phyloP scores from a whole-genome alignment of 2,113 vertebrate genomes.

The Dicentrarchus labrax region DNA sequence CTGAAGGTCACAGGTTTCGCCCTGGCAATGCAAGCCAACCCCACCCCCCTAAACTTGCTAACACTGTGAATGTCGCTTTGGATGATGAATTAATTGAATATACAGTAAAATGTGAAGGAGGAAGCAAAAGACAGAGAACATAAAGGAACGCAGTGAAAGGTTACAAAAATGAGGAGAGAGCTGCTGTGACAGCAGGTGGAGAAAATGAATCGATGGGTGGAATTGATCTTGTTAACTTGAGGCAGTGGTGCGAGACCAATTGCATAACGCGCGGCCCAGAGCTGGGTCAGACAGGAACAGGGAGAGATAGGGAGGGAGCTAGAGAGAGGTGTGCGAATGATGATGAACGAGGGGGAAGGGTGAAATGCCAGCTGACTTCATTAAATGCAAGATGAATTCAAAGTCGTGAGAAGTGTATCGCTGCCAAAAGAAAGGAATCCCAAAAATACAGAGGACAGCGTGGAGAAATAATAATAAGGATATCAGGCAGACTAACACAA shows the following conservation, averaged over 20 bases:
- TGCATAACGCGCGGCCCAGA: conserved; percentile 32
- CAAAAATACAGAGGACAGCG: neutral
- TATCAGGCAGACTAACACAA: neutral
- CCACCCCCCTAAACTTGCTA: neutral
- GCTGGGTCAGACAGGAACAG: conserved; percentile 28
- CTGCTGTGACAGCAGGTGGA: conserved; percentile 52
- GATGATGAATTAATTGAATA: neutral
- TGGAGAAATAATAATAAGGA: neutral
- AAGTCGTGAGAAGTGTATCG: neutral
- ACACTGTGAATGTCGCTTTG: neutral
- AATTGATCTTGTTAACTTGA: conserved; percentile 72
- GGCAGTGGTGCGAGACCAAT: conserved; percentile 55
- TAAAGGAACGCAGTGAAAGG: neutral
- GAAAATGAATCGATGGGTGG: conserved; percentile 58
- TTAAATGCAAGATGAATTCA: conserved; percentile 18
- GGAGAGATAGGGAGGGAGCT: conserved; percentile 1
- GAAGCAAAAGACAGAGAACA: neutral
- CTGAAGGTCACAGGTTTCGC: neutral
- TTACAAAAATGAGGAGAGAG: neutral
- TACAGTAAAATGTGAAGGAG: neutral
- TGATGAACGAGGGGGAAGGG: conserved; percentile 9
- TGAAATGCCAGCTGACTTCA: conserved; percentile 15
- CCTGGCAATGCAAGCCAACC: neutral
- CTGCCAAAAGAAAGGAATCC: conserved; percentile 9
- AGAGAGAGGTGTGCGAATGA: neutral